A percentile compares a stretch with the other conserved stretches of the same genome.
phyloP scores from a whole-genome alignment of 1,140 invertebrate species.

The Zaprionus taronus region DNA sequence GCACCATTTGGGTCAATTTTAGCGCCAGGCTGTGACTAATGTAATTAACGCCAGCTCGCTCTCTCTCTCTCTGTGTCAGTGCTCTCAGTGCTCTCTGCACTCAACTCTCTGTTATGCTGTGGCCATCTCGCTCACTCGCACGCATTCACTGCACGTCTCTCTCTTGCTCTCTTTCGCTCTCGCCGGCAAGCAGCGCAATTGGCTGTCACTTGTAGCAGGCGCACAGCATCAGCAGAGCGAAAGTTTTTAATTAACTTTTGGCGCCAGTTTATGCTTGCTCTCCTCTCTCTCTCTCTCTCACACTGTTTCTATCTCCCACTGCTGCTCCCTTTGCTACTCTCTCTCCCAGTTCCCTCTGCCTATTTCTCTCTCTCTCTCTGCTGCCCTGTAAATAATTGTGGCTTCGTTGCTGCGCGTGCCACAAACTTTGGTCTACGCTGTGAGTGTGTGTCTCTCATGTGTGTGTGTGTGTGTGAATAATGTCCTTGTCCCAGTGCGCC shows the following conservation, averaged over 20 bases:
- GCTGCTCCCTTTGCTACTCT: background rate
- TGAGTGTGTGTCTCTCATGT: background rate
- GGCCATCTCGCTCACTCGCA: conserved; percentile 22
- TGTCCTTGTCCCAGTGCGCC: conserved; percentile 50
- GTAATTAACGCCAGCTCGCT: conserved; percentile 63
- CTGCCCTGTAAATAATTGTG: conserved; percentile 39
- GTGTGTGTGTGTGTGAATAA: conserved; percentile 23
- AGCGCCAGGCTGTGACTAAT: conserved; percentile 52
- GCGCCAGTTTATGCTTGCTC: background rate
- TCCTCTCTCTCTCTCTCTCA: background rate
- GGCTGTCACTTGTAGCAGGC: conserved; percentile 72
- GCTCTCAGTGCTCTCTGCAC: conserved; percentile 7
- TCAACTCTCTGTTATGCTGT: conserved; percentile 4
- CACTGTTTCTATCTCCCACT: background rate
- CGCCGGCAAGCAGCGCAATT: conserved; percentile 48
- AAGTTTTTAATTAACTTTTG: conserved; percentile 74
- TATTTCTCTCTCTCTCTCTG: background rate
- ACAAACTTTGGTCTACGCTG: conserved; percentile 15
- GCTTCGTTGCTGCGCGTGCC: conserved; percentile 32
- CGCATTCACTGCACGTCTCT: conserved; percentile 9
- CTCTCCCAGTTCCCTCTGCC: background rate
- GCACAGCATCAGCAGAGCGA: conserved; percentile 37
- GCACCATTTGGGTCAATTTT: conserved; percentile 63
- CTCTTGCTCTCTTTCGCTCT: conserved; percentile 43
- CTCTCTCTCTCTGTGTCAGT: conserved; percentile 12